phyloP scores from a whole-genome alignment of 2,797 vertebrate genomes.

The Falco concolor region DNA sequence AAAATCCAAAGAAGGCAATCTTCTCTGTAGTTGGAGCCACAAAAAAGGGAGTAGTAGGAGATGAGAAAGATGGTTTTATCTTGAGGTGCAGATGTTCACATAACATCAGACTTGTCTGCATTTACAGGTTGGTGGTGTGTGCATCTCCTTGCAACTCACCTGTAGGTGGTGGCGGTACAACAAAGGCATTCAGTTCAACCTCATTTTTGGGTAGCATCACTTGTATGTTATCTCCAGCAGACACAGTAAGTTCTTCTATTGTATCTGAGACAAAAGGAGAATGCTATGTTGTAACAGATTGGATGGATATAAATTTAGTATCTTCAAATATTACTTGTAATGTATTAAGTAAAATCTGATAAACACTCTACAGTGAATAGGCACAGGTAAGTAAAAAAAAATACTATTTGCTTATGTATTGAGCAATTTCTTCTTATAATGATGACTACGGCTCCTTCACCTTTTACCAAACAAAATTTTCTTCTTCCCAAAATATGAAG shows the following conservation, averaged over 20 bases:
- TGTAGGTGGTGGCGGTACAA: constrained; percentile 58
- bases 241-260: constrained; percentile 72
- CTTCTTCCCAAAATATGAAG: not conserved
- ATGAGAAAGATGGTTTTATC: not conserved
- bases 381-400: not conserved
- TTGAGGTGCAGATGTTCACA: not conserved
- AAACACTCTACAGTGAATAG: not conserved
- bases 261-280: not conserved
- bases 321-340: not conserved
- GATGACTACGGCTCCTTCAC: not conserved
- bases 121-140: not conserved
- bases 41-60: not conserved
- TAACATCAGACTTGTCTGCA: not conserved
- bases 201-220: constrained; percentile 68
- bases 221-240: constrained; percentile 70
- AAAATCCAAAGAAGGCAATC: not conserved
- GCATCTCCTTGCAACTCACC: constrained; percentile 62
- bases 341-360: not conserved
- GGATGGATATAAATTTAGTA: not conserved
- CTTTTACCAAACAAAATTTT: not conserved
- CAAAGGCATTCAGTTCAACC: constrained; percentile 70
- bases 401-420: too few species aligned
- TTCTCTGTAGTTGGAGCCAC: not conserved
- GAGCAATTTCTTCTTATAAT: not conserved
- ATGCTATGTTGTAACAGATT: not conserved